Evolutionary conservation across 2,797 vertebrate genomes (phyloP).

Genomic region (Sandelia bainsii): DNA sequence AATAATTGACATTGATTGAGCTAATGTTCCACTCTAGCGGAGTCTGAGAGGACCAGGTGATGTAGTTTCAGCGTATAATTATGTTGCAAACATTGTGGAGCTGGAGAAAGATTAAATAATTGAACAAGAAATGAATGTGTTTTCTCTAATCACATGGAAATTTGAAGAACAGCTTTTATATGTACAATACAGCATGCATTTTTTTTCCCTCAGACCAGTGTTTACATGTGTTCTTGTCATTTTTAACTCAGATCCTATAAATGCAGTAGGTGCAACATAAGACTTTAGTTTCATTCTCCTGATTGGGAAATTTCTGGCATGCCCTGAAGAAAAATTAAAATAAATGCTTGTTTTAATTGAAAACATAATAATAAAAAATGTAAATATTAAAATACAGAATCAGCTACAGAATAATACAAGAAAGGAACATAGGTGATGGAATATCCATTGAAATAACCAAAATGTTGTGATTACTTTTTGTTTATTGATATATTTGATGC

Average conservation of each 20-base stretch:
- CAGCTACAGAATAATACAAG: neutral
- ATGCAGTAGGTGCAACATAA: neutral
- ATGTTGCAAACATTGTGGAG: constrained; percentile 64
- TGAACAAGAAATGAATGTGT: constrained; percentile 77
- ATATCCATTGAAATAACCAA: neutral
- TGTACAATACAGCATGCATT: constrained; percentile 24
- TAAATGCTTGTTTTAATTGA: constrained; percentile 27
- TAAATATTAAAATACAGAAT: constrained; percentile 16
- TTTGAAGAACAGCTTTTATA: constrained; percentile 60
- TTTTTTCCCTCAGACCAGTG: constrained; percentile 3
- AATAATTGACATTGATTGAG: constrained; percentile 87
- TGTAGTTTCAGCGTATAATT: constrained; percentile 73
- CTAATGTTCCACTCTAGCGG: constrained; percentile 78
- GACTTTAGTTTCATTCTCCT: constrained; percentile 17
- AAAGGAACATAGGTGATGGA: neutral
- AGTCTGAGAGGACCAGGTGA: constrained; percentile 73
- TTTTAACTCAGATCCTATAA: constrained; percentile 25
- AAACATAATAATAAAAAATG: constrained; percentile 8
- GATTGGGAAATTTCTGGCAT: constrained; percentile 8
- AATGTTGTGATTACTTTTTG: neutral
- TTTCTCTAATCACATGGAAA: constrained; percentile 69
- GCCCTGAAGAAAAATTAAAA: constrained; percentile 21
- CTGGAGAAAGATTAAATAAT: constrained; percentile 75
- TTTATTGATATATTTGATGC: neutral
- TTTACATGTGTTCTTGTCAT: constrained; percentile 44